These are phyloP conservation scores for Nettapus auritus DNA, from an alignment of 2,113 vertebrate genomes.

Conservation along the genomic window DNA sequence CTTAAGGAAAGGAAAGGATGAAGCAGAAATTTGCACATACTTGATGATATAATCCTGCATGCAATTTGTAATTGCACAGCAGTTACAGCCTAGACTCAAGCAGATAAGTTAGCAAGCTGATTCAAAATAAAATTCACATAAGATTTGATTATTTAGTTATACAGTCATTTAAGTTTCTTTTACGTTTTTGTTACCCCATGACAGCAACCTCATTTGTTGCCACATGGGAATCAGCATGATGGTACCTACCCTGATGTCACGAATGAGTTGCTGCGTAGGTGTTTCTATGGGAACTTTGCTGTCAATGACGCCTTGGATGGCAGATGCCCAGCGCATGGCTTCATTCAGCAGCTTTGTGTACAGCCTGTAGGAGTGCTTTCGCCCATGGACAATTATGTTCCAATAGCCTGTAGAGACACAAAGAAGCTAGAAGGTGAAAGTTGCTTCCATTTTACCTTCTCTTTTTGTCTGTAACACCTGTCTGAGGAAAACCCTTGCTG, in stretches of 20 bases:
- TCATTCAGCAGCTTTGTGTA: constrained; percentile 91
- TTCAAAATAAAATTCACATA: not conserved
- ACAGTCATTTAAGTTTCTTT: not conserved
- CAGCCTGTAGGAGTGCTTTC: constrained; percentile 90
- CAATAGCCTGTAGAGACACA: constrained; percentile 83
- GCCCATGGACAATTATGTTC: constrained; percentile 89
- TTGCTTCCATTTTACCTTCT: not conserved
- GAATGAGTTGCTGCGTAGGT: constrained; percentile 91
- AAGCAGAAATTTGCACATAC: not conserved
- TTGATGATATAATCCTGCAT: not conserved
- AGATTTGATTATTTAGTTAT: not conserved
- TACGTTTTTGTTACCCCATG: not conserved
- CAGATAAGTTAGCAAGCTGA: not conserved
- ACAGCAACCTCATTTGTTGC: not conserved
- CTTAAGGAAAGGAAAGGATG: not conserved
- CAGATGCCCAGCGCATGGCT: constrained; percentile 90
- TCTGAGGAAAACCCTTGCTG: not conserved
- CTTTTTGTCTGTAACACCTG: not conserved
- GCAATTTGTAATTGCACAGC: not conserved
- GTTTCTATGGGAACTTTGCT: constrained; percentile 93
- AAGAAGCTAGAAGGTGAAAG: not conserved
- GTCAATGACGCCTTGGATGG: constrained; percentile 91
- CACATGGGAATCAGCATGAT: not conserved
- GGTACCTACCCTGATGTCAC: constrained; percentile 88
- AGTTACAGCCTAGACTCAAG: not conserved